Evolutionary conservation across 2,888 invertebrate species (phyloP), one percentile per base, ranked within the genome.

Genomic region (Apotomis betuletana): DNA sequence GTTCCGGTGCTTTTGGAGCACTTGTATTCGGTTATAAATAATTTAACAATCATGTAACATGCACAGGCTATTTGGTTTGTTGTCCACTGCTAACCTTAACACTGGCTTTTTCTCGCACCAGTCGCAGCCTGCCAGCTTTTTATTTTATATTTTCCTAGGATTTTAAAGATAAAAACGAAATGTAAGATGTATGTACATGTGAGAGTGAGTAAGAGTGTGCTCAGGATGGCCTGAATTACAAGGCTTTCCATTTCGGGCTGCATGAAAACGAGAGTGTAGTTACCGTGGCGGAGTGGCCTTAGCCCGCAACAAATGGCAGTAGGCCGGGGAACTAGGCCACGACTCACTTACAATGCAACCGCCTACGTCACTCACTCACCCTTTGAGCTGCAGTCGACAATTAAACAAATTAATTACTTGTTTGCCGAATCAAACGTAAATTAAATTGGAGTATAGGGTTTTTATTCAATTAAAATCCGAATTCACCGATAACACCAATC

Each of bases 241-340:
- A 10, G 3, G 36, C 2, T 57, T 58, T 46, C 49, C n/a, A 36
- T 67, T 58, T 58, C 49, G 55, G n/a, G 44, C 44, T 3, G 15
- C 15, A 15, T 15, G 36, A 51, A 38, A 67, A n/a, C n/a, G 64
- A 67, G 27, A 64, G 65, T 64, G 64, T 27, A 27, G 27, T 65
- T 65, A 9, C 67, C 49, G 57, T 6, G 5, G 38, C 12, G 5
- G 38, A 36, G 13, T 44, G 46, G 58, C 57, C 41, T 57, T 44
- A 36, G 58, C 57, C 41, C 46, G 65, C 49, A 9, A 49, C 49
- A 49, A 67, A 67, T 57, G 12, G 46, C 49, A 57, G 58, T 49
- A 67, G 67, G 58, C 67, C n/a, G 60, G 60, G 13, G 12, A 58
- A 67, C 67, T 67, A 36, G 67, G 67, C 58, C 67, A 58, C 38